Conservation (phyloP, 2,888 invertebrate species). For the Petrolisthes manimaculis region DNA sequence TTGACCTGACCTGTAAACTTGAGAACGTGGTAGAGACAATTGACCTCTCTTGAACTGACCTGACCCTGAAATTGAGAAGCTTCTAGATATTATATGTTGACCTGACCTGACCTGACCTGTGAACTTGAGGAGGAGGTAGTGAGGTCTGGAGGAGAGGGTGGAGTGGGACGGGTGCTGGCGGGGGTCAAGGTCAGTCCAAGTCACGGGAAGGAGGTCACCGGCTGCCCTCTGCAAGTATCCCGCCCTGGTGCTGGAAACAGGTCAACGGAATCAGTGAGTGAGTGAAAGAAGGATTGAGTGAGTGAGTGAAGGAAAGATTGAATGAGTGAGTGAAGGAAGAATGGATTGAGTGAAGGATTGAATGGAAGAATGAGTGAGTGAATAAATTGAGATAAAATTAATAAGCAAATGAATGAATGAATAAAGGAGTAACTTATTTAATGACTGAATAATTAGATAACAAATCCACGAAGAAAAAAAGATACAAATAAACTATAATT, state of each 20-base stretch:
- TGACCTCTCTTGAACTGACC: no score
- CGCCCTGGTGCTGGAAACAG: constrained; percentile 12
- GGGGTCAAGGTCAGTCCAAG: constrained; percentile 39
- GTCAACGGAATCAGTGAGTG: not conserved
- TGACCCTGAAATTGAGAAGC: not conserved
- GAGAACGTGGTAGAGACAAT: no score
- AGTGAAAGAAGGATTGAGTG: not conserved
- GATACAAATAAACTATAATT: no score
- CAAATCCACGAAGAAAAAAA: no score
- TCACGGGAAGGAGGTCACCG: constrained; percentile 39
- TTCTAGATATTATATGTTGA: not conserved
- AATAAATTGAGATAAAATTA: not conserved
- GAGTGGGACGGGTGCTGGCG: not conserved
- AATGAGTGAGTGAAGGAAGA: not conserved
- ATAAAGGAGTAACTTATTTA: no score
- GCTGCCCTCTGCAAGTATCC: constrained; percentile 42
- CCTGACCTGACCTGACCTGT: constrained; percentile 37
- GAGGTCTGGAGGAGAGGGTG: constrained; percentile 17
- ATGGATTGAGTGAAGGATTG: not conserved
- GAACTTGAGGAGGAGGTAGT: constrained; percentile 47
- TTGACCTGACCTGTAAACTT: no score
- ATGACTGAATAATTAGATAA: no score
- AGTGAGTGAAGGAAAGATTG: not conserved
- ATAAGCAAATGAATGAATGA: no score
- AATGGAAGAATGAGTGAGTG: not conserved